These are phyloP conservation scores for Drosophila picticornis DNA, from an alignment of 2,888 invertebrate genomes.

Conservation along the genomic window DNA sequence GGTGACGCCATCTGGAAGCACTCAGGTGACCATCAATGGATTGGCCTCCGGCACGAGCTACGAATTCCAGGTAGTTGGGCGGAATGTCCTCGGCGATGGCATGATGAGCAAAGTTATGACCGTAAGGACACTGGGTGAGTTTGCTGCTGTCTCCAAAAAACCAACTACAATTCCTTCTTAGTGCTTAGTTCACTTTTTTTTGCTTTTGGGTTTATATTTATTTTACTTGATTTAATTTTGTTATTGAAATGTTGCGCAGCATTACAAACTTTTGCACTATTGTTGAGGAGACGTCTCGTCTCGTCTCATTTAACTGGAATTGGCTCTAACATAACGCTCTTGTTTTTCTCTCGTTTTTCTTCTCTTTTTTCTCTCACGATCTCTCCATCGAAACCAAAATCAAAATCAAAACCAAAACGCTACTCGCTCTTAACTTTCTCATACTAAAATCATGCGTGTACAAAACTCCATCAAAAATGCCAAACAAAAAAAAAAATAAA, in stretches of 20 bases:
- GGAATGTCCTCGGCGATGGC: constrained; percentile 97
- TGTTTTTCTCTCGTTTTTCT: constrained; percentile 77
- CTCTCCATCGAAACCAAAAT: constrained; percentile 54
- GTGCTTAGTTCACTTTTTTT: constrained; percentile 30
- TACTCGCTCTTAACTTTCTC: constrained; percentile 71
- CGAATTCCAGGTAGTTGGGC: constrained; percentile 98
- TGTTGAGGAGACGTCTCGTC: constrained; percentile 24
- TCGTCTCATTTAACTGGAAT: constrained; percentile 59
- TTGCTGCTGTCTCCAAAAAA: constrained; percentile 32
- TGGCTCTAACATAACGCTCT: constrained; percentile 79
- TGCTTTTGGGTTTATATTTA: constrained; percentile 46
- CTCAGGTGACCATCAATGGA: constrained; percentile 94
- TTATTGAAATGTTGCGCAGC: constrained; percentile 37
- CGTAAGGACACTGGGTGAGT: constrained; percentile 93
- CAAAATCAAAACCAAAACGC: constrained; percentile 50
- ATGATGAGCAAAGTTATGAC: constrained; percentile 97
- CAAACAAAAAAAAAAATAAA: constrained; percentile 23
- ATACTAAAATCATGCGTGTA: constrained; percentile 70
- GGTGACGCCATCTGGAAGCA: constrained; percentile 96
- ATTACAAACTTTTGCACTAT: constrained; percentile 55
- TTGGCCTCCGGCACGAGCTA: constrained; percentile 96
- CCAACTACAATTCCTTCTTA: constrained; percentile 13
- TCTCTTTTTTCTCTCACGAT: constrained; percentile 76
- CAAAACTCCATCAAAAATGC: constrained; percentile 43
- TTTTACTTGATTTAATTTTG: constrained; percentile 5